Conservation (phyloP, 2,888 invertebrate genomes). For the Drosophila antonietae region DNA sequence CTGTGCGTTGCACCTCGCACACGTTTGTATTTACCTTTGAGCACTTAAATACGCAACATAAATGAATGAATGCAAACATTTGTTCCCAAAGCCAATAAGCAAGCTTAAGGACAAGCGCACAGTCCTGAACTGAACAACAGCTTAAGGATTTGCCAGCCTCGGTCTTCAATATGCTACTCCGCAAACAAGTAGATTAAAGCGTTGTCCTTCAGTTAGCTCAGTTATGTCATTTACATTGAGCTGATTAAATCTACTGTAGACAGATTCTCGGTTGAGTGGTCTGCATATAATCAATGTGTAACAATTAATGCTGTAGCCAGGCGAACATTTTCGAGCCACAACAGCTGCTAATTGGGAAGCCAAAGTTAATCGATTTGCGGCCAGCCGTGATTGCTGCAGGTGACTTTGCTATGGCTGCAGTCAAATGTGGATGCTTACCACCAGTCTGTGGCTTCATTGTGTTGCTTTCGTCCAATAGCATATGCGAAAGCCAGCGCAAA, state of each 20-base stretch:
- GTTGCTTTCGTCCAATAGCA: constrained; percentile 3
- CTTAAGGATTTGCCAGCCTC: background rate
- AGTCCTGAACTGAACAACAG: background rate
- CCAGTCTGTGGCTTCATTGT: constrained; percentile 35
- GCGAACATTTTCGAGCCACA: constrained; percentile 13
- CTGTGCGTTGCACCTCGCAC: constrained; percentile 23
- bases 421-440: constrained; percentile 37
- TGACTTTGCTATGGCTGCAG: constrained; percentile 40
- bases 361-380: constrained; percentile 78
- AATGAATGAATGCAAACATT: constrained; percentile 24
- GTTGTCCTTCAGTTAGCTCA: background rate
- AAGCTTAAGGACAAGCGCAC: background rate
- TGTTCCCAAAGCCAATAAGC: constrained; percentile 2
- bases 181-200: background rate
- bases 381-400: constrained; percentile 7
- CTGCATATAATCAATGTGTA: background rate
- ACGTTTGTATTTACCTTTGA: constrained; percentile 12
- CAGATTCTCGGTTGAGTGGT: background rate
- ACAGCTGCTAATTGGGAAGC: constrained; percentile 72
- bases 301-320: constrained; percentile 53
- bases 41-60: constrained; percentile 21
- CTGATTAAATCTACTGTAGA: constrained; percentile 23
- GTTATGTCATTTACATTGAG: background rate
- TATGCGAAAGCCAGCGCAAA: background rate
- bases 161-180: too few relatives aligned